Percentiles rank a stretch among this genome's conserved stretches.
Evolutionary conservation across 1,140 invertebrate species (phyloP).

Genomic region (Saccostrea glomerata): DNA sequence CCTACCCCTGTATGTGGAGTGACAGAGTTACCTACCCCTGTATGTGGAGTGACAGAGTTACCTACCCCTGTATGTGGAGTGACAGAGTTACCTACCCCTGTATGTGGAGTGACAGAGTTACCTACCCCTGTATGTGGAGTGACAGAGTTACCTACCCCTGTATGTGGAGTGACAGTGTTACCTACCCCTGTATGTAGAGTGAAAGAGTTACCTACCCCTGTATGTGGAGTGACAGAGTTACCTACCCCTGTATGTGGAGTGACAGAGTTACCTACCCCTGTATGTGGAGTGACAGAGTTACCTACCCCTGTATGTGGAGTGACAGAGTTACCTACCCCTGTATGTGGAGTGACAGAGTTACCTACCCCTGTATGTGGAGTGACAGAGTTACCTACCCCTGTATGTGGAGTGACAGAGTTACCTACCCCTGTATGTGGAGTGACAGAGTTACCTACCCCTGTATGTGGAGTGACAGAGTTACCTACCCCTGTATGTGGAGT

Average conservation of each 20-base stretch:
- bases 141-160: constrained; percentile 81
- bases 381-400: constrained; percentile 81
- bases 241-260: constrained; percentile 85
- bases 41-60: constrained; percentile 85
- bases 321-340: constrained; percentile 81
- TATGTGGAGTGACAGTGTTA: constrained; percentile 85
- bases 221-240: constrained; percentile 85
- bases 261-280: constrained; percentile 81
- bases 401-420: constrained; percentile 85
- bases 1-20: constrained; percentile 85
- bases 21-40: constrained; percentile 81
- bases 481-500: constrained; percentile 85
- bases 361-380: constrained; percentile 85
- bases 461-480: constrained; percentile 85
- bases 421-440: constrained; percentile 85
- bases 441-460: constrained; percentile 81
- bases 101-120: constrained; percentile 85
- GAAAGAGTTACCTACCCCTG: constrained; percentile 81
- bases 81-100: constrained; percentile 81
- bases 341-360: constrained; percentile 85
- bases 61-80: constrained; percentile 85
- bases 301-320: constrained; percentile 85
- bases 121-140: constrained; percentile 85
- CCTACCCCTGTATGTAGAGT: constrained; percentile 85
- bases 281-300: constrained; percentile 85